Evolutionary conservation across 1,140 invertebrate genomes (phyloP), one percentile per base, ranked within the genome.

Genomic region (Helicoverpa armigera): DNA sequence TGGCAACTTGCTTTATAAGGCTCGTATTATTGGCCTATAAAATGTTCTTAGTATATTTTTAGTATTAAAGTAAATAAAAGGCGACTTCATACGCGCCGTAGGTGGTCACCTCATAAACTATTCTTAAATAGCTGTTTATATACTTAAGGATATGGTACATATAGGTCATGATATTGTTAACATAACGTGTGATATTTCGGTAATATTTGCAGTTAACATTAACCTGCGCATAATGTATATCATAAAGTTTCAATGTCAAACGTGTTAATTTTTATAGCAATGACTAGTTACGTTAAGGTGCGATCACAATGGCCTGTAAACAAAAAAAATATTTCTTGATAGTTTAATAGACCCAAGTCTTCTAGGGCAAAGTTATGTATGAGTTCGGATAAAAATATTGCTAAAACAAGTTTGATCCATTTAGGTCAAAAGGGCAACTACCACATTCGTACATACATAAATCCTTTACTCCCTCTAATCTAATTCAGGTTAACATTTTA

Each of bases 201-300:
- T 12, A 14, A 50, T 18, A 48, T 48, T 67, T n/a, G 43, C n/a
- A n/a, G 18, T 18, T 69, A 69, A 69, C 50, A 69, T 69, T 50
- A 69, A 18, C 18, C 43, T 12, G 12, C n/a, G 43, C 65, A 50
- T 23, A 50, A 50, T 16, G 11, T 69, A 50, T 69, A 50, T 43
- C 65, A 43, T 69, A 43, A 18, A 50, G 43, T 43, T 23, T 69
- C 65, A 69, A 69, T 69, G 65, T 69, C 65, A 23, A 69, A 69
- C 23, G 43, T 16, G 43, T 69, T 69, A 69, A 69, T 69, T 69
- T 69, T 69, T 69, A 69, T 23, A 50, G 50, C 43, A 13, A 50
- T 69, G 65, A 18, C 65, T 23, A 50, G 65, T 69, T 51, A 69
- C 65, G 50, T 69, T 50, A 12, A 69, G 65, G 43, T 69, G 43